Evolutionary conservation across 2,888 invertebrate species (phyloP), one percentile per base, ranked within the genome.

Genomic region (Pelosia muscerda): DNA sequence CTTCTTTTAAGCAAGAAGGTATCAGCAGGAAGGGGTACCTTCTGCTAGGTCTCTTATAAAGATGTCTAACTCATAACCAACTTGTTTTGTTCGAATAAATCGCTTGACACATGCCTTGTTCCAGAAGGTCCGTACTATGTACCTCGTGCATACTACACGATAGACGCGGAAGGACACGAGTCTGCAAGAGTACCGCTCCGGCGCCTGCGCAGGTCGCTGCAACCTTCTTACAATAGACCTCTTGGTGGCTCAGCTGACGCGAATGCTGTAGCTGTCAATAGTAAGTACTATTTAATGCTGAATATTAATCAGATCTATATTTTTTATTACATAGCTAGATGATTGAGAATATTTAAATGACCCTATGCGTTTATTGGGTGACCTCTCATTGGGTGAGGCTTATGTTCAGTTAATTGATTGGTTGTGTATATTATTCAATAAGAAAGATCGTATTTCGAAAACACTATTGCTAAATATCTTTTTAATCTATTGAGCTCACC

Each of bases 91-190:
- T 62, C 69, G 38, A 62, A 69, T 58, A 62, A 69, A 65, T 69
- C 65, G 69, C 69, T 70, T 82, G 78, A 78, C 74, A 73, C 79
- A 72, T 79, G 55, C 54, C 59, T 72, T 79, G 80, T 79, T 93
- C 72, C 91, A 96, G 96, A 86, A 79, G 92, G 95, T 28, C 95
- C 95, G 78, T 95, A 94, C 86, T 96, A 95, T 87, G 93, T 96
- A 66, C 96, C 96, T 15, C 95, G 95, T 71, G 95, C 96, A 8
- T 96, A 95, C 86, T 96, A 96, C 88, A 90, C 95, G 34, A 95
- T 96, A 71, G 96, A 96, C 83, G 86, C 93, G 22, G 90, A 93
- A 65, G 96, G 96, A 0, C 95, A 95, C 79, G 92, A 92, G 83
- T 95, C 96, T 0, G 92, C 88, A 31, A 92, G 92, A 19, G 91